Base-by-base conservation (phyloP, 2,113 vertebrate genomes). In the Tyrannus savana region DNA sequence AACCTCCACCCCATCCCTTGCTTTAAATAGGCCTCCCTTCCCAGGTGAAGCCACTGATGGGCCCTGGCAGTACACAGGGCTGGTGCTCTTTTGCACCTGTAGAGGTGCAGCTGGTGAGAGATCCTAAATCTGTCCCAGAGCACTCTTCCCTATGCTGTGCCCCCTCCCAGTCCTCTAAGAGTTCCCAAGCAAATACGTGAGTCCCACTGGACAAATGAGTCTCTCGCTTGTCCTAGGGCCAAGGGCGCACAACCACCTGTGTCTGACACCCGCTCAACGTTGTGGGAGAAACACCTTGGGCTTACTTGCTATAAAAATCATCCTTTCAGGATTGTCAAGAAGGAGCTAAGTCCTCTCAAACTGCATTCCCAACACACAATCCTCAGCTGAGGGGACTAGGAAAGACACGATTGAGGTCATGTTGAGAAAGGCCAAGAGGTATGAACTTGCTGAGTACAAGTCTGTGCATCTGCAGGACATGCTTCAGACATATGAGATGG, bases 141-240 rank as follows among this genome's bases (percentile, higher is more conserved):
- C 9, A 5, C 17, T n/a, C 15, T 25, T 35, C 9, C 15, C 39
- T 39, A 12, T 52, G 62, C 56, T 47, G 1, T 33, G 31, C 6
- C 7, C 22, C 19, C 28, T 3, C 7, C 8, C 11, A 19, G 24
- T 7, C 28, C 47, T 73, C 35, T 18, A 2, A 6, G 6, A 22
- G 52, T 31, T 41, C 60, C 74, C 49, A 37, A n/a, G 47, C 31
- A 53, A 62, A 63, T 5, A 24, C 2, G 0, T 19, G 21, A 21
- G 9, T 8, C 7, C 13, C 22, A 3, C 8, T 19, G 78, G 69
- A 28, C 2, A 3, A 50, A 5, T 0, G 19, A 30, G 18, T 39
- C 49, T 0, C 0, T 41, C 22, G 15, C 19, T 64, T 76, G 23
- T 25, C 55, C 6, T 0, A 13, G 74, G 63, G 11, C 31, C 55